Evolutionary conservation across 64 coral and sea anemone genomes (phyloP), one percentile per base, ranked within the genome.

Genomic region (Acropora yongei): DNA sequence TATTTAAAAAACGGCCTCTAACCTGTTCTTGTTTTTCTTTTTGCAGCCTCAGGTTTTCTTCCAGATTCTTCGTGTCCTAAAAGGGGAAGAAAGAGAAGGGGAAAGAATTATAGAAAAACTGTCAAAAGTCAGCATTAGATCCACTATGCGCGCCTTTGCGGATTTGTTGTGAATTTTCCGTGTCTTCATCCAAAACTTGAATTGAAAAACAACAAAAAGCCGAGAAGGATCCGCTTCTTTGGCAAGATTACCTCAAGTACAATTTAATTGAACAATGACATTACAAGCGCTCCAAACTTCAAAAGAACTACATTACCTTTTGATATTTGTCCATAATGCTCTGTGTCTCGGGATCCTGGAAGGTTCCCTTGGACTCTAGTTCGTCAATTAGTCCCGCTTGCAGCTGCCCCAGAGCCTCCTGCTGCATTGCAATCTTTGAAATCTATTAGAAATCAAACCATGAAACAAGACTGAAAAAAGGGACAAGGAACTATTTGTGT

Each of bases 11-110:
- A 19, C 2, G 3, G 69, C 9, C 49, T 40, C 48, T 78, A 47
- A 96, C 97, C 97, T 96, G 46, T 76, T 96, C 94, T 79, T 99
- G 97, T 88, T 94, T 93, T 57, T 93, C 77, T 82, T 92, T 90
- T 55, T 99, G 97, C 11, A 57, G 61, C 43, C 90, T 67, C n/a
- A 99, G 83, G 40, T 91, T 86, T 69, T 99, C 90, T 67, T 99
- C 97, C 42, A 99, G 12, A 49, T 91, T 88, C 76, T 99, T 88
- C 5, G 94, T 92, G 73, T 99, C 90, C 95, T 97, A 69, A 71
- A 7, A 63, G 48, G 30, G 30, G 43, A 66, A 63, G 17, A 82
- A 8, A 43, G 12, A 11, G 16, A 42, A 40, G 5, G 30, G 49
- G 16, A 79, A 63, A 63, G 8, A 63, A 12, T 63, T 63, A 12